Percentiles rank a stretch among this genome's conserved stretches.
These are phyloP conservation scores for Druon quercuslanigerum DNA, from an alignment of 1,140 invertebrate genomes.

Conservation along the genomic window DNA sequence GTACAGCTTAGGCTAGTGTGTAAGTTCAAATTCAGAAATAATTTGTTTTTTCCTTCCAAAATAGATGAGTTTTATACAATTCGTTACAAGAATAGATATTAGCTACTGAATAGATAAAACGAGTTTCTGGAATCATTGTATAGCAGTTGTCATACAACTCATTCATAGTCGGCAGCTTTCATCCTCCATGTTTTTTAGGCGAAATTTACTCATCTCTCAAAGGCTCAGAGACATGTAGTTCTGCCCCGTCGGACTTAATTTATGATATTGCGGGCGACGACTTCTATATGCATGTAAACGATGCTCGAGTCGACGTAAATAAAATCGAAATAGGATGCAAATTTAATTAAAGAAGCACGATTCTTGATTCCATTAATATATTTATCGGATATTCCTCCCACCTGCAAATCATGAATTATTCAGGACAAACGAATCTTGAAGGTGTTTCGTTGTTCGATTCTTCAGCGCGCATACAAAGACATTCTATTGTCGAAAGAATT, in stretches of 20 bases:
- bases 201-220: not conserved
- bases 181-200: too few species aligned
- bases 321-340: conserved; percentile 22
- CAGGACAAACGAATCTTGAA: conserved; percentile 13
- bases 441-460: conserved; percentile 19
- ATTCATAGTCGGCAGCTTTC: too few species aligned
- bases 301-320: conserved; percentile 4
- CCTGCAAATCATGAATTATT: conserved; percentile 1
- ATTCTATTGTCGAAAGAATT: not conserved
- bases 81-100: too few species aligned
- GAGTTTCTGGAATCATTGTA: too few species aligned
- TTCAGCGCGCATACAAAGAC: conserved; percentile 15
- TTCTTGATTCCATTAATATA: conserved; percentile 28
- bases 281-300: conserved; percentile 10
- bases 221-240: not conserved
- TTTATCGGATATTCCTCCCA: conserved; percentile 28
- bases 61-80: too few species aligned
- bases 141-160: too few species aligned
- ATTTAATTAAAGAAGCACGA: conserved; percentile 27
- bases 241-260: not conserved
- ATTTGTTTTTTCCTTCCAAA: too few species aligned
- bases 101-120: too few species aligned
- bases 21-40: too few species aligned
- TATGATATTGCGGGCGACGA: conserved; percentile 15
- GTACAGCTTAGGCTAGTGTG: too few species aligned